Evolutionary conservation across 2,888 invertebrate species (phyloP).

Genomic region (Aromia moschata): DNA sequence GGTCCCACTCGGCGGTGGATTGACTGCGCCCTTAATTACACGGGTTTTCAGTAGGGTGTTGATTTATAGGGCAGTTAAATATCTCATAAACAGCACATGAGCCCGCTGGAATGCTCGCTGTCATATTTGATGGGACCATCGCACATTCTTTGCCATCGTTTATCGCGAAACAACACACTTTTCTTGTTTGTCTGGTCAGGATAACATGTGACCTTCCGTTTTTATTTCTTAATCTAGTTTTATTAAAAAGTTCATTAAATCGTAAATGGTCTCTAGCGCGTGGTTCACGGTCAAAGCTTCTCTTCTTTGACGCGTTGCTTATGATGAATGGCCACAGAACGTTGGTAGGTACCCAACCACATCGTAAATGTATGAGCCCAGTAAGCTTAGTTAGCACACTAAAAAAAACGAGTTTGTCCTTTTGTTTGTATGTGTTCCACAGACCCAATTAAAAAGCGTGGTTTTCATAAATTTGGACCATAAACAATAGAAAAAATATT

Average conservation of each 20-base stretch:
- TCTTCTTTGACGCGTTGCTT: no score
- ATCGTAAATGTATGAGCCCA: no score
- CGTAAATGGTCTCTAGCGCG: not conserved
- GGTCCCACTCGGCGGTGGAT: conserved; percentile 33
- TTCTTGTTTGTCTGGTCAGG: conserved; percentile 39
- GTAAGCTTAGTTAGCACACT: no score
- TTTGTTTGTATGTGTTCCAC: no score
- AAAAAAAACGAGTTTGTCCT: no score
- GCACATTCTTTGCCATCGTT: conserved; percentile 57
- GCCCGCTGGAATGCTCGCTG: conserved; percentile 61
- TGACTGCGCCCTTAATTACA: conserved; percentile 61
- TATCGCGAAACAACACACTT: conserved; percentile 52
- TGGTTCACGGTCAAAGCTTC: not conserved
- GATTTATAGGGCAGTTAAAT: conserved; percentile 67
- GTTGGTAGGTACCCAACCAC: no score
- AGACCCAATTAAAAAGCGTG: no score
- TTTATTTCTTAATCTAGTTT: conserved; percentile 25
- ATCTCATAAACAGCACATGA: conserved; percentile 67
- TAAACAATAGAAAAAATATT: no score
- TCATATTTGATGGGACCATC: conserved; percentile 62
- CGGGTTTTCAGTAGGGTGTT: conserved; percentile 63
- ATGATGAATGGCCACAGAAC: no score
- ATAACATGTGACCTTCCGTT: conserved; percentile 18
- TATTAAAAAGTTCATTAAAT: conserved; percentile 25
- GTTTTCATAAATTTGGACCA: no score